Base-by-base conservation (phyloP, 2,888 invertebrate species). In the Limenitis camilla region DNA sequence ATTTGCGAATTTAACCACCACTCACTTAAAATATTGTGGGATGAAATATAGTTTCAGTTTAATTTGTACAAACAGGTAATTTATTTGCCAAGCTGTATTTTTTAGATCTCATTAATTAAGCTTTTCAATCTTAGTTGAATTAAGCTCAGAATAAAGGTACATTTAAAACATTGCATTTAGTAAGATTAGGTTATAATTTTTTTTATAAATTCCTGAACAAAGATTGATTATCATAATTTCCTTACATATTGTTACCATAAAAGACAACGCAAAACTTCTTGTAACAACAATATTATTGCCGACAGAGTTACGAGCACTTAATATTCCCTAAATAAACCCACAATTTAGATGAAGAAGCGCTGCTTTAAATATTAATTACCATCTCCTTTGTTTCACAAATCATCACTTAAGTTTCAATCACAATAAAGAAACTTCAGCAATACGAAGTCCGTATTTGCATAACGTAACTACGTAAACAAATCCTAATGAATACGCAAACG, bases 391-490 rank as follows among this genome's bases (percentile, higher is more conserved):
- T 66, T 61, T 56, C 53, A 53, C 39, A 54, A 60, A 60, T 60
- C 63, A 65, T 66, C 64, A 55, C 56, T 61, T 59, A 63, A 64
- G 61, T 64, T 66, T 66, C 63, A 62, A 66, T 64, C 65, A 63
- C 46, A 56, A 56, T 46, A 42, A 49, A 31, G 33, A 49, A 52
- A 52, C 49, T 55, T 46, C 40, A 30, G 40, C 55, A 46, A 46
- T 55, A 33, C 29, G 41, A 54, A 52, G 45, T 43, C 27, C 4
- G 41, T 45, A 52, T 52, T 55, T 52, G 39, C 55, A 49, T 49
- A 46, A 19, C 11, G 30, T 52, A 46, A 42, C 38, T 42, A 27
- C 11, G 30, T 41, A 42, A 52, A 49, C 33, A 48, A 41, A 38
- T 45, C 6, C 10, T 42, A 35, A 50, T n/a, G n/a, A n/a, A n/a